Evolutionary conservation across 2,888 invertebrate genomes (phyloP).

Genomic region (Dinocampus coccinellae): DNA sequence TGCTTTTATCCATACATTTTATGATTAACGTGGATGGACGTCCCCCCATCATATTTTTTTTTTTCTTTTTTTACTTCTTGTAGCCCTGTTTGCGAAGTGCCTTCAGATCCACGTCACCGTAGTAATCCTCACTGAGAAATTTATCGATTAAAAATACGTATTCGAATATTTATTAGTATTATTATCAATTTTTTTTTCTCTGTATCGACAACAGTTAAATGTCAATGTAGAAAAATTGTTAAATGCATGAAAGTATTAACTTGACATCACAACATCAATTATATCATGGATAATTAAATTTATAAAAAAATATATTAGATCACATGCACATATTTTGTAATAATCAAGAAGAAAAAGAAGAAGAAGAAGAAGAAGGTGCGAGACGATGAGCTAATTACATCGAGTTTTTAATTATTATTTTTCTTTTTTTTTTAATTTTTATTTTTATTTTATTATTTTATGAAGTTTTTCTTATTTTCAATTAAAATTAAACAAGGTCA

Average conservation of each 20-base stretch:
- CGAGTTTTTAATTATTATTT: conserved; percentile 36
- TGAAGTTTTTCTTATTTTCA: conserved; percentile 42
- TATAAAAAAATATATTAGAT: conserved; percentile 1
- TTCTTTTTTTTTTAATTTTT: conserved; percentile 51
- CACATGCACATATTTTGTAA: conserved; percentile 30
- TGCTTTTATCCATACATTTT: conserved; percentile 27
- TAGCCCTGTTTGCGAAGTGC: conserved; percentile 86
- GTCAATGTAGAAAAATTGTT: neutral
- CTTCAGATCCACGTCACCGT: conserved; percentile 91
- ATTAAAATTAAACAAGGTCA: conserved; percentile 43
- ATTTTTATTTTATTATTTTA: conserved; percentile 51
- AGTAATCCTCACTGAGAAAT: conserved; percentile 86
- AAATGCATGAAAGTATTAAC: neutral
- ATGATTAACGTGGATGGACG: neutral
- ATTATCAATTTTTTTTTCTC: neutral
- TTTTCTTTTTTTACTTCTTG: conserved; percentile 67
- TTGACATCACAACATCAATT: neutral
- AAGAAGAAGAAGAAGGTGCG: conserved; percentile 6
- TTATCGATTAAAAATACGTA: conserved; percentile 13
- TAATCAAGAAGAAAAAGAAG: conserved; percentile 9
- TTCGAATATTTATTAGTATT: neutral
- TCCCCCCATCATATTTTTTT: neutral
- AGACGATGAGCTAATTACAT: conserved; percentile 29
- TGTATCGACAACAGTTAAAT: neutral
- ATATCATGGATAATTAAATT: neutral